Evolutionary conservation across 2,113 vertebrate genomes (phyloP), one percentile per base, ranked within the genome.

Genomic region (Porphyrio hochstetteri): DNA sequence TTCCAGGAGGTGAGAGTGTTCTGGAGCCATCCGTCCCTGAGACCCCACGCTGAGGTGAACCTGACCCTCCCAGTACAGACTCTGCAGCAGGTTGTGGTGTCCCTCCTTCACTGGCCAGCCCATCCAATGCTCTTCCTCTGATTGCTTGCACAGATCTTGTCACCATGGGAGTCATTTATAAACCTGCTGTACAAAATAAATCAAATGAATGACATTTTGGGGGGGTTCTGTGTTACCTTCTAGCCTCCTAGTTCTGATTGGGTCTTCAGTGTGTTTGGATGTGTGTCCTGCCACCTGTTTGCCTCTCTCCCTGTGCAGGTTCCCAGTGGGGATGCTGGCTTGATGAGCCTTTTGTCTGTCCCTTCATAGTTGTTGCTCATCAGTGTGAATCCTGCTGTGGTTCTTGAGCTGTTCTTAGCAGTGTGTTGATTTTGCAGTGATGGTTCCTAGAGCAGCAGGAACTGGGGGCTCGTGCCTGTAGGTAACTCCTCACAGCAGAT

Each of bases 131-230:
- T 35, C 82, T 53, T 44, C 82, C 74, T 68, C 42, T 61, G 48
- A 44, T 71, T 40, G 7, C 53, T 69, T 50, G 14, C 65, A 63
- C 89, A 64, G 52, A 17, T 56, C 82, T 74, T 61, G 33, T 52
- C 38, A 27, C 69, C 8, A 33, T 33, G 72, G 76, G 53, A 71
- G 11, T 57, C 25, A 72, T 36, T 92, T 55, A 40, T 88, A 75
- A 90, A 63, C 25, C 68, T 50, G 38, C 29, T 78, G 46, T 48
- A 67, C 50, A n/a, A 82, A 97, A 96, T 96, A 96, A 96, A 94
- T 33, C 16, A 17, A 67, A 31, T 53, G 59, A 86, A 65, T 61
- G 27, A 16, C 31, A 15, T 31, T 23, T 42, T 17, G 2, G 40
- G 18, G 18, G 19, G 6, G 14, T 16, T 31, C 29, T 35, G 52